These are phyloP conservation scores for Pseudomyrmex sp. DNA, from an alignment of 1,140 invertebrate genomes.

Conservation along the genomic window DNA sequence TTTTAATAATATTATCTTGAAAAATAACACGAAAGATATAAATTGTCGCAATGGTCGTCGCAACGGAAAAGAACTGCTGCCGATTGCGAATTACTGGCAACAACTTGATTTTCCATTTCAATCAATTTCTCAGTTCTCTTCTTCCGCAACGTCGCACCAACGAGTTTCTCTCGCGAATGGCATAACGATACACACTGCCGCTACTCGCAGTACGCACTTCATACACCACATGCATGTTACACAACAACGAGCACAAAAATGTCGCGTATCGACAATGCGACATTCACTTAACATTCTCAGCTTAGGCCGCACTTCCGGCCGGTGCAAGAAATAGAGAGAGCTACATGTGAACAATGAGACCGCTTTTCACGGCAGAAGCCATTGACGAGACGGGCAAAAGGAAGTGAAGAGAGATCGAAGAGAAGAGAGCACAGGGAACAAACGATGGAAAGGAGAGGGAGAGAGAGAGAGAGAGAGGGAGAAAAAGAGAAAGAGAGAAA, in stretches of 20 bases:
- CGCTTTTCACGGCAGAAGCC: constrained; percentile 45
- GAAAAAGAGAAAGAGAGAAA: constrained; percentile 54
- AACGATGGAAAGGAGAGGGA: constrained; percentile 42
- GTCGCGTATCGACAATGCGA: constrained; percentile 54
- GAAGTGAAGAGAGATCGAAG: constrained; percentile 22
- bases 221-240: constrained; percentile 25
- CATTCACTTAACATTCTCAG: constrained; percentile 63
- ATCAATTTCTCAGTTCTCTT: constrained; percentile 44
- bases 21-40: not conserved
- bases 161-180: constrained; percentile 19
- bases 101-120: constrained; percentile 49
- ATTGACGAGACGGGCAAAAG: constrained; percentile 13
- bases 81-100: constrained; percentile 2
- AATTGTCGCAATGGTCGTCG: not conserved
- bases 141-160: not conserved
- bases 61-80: not conserved
- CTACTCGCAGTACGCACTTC: not conserved
- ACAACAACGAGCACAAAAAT: constrained; percentile 38
- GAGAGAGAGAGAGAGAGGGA: constrained; percentile 65
- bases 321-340: constrained; percentile 44
- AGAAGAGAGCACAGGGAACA: constrained; percentile 6
- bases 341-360: constrained; percentile 48
- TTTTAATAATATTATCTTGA: not conserved
- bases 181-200: constrained; percentile 23
- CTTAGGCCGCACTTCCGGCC: constrained; percentile 42